Base-by-base conservation (phyloP, 1,140 invertebrate genomes). In the Drosophila baimaii region DNA sequence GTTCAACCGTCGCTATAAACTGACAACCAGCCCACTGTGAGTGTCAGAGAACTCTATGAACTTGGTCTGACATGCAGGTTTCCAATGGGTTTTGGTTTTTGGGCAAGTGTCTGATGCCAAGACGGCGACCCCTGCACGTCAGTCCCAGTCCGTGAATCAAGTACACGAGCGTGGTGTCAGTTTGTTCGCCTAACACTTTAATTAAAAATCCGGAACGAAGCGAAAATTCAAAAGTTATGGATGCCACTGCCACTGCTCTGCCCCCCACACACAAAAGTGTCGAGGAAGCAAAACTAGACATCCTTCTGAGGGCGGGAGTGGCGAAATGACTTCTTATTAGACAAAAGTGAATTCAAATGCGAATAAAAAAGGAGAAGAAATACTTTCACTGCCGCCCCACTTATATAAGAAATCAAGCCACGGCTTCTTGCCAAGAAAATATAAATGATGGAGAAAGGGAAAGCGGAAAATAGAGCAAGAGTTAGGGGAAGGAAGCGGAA, bases 371-470 rank as follows among this genome's bases (percentile, higher is more conserved):
- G 19, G 23, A n/a, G 31, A 39, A 31, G 8, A 62, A 80, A 59
- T 65, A 54, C 64, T 46, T 59, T 55, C 72, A 73, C 58, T 75
- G 29, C 29, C 78, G 76, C 68, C 62, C 71, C 44, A 88, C 84
- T 88, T 89, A 84, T 72, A 81, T 89, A 89, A 79, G 66, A 78
- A 75, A 75, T 64, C 51, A 72, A 79, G 59, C 51, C 52, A 59
- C 64, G 72, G 46, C 59, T 77, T 79, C 23, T 69, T 70, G 73
- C 84, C 84, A 81, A 89, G 83, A 79, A 89, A 52, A 52, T 52
- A 15, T 84, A 77, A 65, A 41, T n/a, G 27, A 63, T 19, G 49
- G 27, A 21, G 31, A 37, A 10, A 41, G 9, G 39, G 27, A 31
- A 23, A 35, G 23, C 15, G 13, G 13, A 21, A 51, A 29, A 29